Base-by-base conservation (phyloP, 2,113 vertebrate genomes). In the Cnemophilus loriae region DNA sequence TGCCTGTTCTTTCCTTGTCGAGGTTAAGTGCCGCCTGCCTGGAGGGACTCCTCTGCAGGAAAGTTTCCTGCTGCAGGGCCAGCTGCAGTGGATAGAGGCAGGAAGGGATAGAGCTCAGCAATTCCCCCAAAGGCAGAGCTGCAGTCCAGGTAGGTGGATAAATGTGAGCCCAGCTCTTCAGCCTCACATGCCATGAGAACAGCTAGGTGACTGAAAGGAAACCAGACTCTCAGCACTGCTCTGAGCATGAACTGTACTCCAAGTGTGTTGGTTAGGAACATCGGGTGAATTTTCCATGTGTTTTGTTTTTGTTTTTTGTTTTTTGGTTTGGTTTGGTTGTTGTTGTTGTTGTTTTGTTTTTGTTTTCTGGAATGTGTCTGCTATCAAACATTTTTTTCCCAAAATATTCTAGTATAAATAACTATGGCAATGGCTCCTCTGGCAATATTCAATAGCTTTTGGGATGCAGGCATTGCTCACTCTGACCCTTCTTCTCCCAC, bases 251-350 rank as follows among this genome's bases (percentile, higher is more conserved):
- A 16, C n/a, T 21, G 24, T 68, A 20, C 14, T 64, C 37, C 64
- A 37, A 20, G 23, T 32, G 21, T 33, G 44, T 44, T 70, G 50
- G 41, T 60, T n/a, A 64, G 35, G 28, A 77, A 37, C 27, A 59
- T 9, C 20, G 53, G 33, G n/a, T 39, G 32, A 73, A 65, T 77
- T 63, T 67, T 80, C 26, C 20, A 46, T 35, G 24, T 9, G 5
- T 0, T 7, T 9, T 11, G 7, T 23, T 0, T 7, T 7, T 9
- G 7, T 30, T 57, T 33, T 37, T 46, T 65, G 14, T 37, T 16
- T n/a, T 37, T 65, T 78, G 2, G 27, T 28, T 52, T 52, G 16
- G 23, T 9, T 35, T 59, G 32, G 27, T 39, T 39, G 59, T 37
- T n/a, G n/a, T 9, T 23, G 21, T 13, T n/a, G n/a, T 33, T n/a